Evolutionary conservation across 2,888 invertebrate species (phyloP), one percentile per base, ranked within the genome.

Genomic region (Melanotus villosus): DNA sequence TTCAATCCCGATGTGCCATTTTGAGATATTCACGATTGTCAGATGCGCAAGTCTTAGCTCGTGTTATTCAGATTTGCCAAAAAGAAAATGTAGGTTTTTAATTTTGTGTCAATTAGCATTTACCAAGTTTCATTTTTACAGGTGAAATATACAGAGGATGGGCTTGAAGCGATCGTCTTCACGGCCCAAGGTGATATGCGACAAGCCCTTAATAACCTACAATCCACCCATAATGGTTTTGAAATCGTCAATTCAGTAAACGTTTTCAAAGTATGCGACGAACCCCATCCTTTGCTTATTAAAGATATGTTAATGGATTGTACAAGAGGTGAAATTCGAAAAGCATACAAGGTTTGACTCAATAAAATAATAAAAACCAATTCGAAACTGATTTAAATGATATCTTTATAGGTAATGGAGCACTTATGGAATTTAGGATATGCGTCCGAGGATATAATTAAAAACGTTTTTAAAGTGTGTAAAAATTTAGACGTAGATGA

Each of bases 151-250:
- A 93, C 93, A 0, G 93, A 97, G 78, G 96, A 98, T 81, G 99
- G 99, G 0, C 86, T 98, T 56, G 96, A 96, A 84, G 98, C 99
- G 0, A 92, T 99, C 72, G 93, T 99, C 23, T 99, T 98, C 85
- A 99, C 99, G 0, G 96, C 99, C 0, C 98, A 99, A 86, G 99
- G 99, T 0, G 99, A 99, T 84, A 94, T 99, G 94, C 89, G 99
- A 77, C 97, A 99, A 81, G 99, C 94, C 0, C 87, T 99, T 47
- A 99, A 99, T 86, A 99, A 99, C 87, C 86, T 99, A 62, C 99
- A 99, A 85, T 96, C 97, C 0, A 97, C 97, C 0, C 92, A 92
- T 56, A 96, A 97, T 83, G 97, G 96, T 6, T 98, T 97, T 85
- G 93, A 92, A 0, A 91, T 92, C 79, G 93, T 99, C n/a, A 95